phyloP scores from a whole-genome alignment of 2,797 vertebrate genomes.

The Pteronotus mesoamericanus region DNA sequence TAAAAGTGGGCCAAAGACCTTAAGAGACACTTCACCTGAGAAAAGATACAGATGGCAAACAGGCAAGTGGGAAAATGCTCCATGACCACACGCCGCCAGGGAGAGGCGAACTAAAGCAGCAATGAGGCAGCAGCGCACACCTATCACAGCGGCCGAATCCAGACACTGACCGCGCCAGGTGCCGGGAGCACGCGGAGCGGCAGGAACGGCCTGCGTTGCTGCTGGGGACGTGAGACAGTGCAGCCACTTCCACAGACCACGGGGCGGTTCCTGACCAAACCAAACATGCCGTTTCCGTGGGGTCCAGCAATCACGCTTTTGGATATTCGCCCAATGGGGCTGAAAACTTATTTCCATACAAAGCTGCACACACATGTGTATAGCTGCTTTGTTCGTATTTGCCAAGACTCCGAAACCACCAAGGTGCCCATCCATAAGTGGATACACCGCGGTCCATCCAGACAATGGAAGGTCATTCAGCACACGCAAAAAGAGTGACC shows the following conservation, averaged over 20 bases:
- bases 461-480: neutral
- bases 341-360: too few species aligned
- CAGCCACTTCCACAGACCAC: neutral
- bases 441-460: too few species aligned
- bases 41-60: neutral
- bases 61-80: neutral
- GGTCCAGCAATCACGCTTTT: neutral
- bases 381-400: too few species aligned
- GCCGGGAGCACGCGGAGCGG: too few species aligned
- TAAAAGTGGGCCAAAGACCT: neutral
- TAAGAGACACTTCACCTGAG: neutral
- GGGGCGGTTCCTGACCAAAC: neutral
- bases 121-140: neutral
- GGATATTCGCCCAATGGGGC: neutral
- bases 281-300: neutral
- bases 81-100: fast-evolving
- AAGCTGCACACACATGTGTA: too few species aligned
- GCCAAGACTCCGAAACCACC: too few species aligned
- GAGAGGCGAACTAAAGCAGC: neutral
- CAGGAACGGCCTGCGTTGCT: neutral
- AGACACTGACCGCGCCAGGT: fast-evolving
- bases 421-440: too few species aligned
- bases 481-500: too few species aligned
- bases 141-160: too few species aligned
- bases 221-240: neutral